Conservation (phyloP, 2,888 invertebrate species). For the Sussaba pulchella region DNA sequence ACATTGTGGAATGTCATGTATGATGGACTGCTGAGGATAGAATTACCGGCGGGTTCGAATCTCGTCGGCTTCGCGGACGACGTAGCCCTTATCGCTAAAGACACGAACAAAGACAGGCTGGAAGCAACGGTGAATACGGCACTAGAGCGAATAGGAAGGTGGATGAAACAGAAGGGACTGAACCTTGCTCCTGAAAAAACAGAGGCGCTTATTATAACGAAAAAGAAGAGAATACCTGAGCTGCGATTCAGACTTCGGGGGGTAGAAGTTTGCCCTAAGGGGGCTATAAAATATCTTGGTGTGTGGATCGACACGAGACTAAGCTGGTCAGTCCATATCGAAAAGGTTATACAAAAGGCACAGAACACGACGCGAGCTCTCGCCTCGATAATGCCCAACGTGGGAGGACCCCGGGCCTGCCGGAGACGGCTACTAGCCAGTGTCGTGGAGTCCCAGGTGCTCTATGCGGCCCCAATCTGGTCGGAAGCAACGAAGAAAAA, state of each 20-base stretch:
- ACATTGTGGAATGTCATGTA: constrained; percentile 23
- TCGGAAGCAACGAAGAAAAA: background rate
- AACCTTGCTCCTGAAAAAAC: background rate
- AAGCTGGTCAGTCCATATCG: background rate
- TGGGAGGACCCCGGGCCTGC: background rate
- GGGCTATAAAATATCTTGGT: background rate
- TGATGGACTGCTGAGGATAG: constrained; percentile 2
- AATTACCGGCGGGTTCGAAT: background rate
- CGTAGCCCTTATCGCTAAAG: background rate
- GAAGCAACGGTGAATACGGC: background rate
- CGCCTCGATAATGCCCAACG: background rate
- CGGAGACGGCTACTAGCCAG: background rate
- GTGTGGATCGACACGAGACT: background rate
- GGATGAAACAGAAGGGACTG: constrained; percentile 2
- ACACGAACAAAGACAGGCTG: background rate
- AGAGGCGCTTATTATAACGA: background rate
- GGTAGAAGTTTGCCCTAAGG: background rate
- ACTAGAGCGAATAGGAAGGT: too few species aligned
- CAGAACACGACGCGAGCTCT: background rate
- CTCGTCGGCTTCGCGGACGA: constrained; percentile 8
- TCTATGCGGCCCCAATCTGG: background rate
- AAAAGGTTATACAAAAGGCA: background rate
- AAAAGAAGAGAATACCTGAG: background rate
- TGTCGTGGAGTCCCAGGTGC: background rate
- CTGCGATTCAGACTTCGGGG: background rate